phyloP scores from a whole-genome alignment of 2,113 vertebrate species.

The Cyprinus carpio region DNA sequence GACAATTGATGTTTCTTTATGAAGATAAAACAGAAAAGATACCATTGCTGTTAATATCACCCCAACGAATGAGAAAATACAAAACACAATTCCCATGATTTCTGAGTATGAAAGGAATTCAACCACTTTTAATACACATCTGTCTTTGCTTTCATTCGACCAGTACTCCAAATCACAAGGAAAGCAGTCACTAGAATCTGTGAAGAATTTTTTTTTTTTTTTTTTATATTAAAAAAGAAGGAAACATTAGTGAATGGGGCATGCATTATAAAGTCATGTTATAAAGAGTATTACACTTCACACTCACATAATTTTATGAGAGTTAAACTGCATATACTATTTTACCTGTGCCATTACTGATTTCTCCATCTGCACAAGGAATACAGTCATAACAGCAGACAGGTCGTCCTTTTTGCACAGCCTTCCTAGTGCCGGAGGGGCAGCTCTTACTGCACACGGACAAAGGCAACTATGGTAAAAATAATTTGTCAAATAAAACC shows the following conservation, averaged over 20 bases:
- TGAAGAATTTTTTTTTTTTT: too few relatives aligned
- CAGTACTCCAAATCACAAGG: slow-evolving; percentile 41
- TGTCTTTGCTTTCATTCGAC: slow-evolving; percentile 35
- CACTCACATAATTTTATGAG: neutral
- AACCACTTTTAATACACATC: slow-evolving; percentile 56
- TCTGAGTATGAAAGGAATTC: slow-evolving; percentile 58
- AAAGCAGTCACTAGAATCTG: slow-evolving; percentile 52
- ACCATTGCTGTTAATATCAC: slow-evolving; percentile 37
- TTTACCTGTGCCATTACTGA: slow-evolving; percentile 60
- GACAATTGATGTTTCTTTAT: slow-evolving; percentile 57
- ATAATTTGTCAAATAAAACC: neutral
- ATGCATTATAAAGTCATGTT: neutral
- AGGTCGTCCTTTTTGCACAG: too few relatives aligned
- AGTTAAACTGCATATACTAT: neutral
- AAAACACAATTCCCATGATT: slow-evolving; percentile 57
- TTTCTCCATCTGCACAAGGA: neutral
- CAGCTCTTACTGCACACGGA: slow-evolving; percentile 53
- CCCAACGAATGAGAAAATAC: slow-evolving; percentile 48
- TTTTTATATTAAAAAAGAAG: neutral
- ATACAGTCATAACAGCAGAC: too few relatives aligned
- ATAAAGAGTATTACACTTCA: neutral
- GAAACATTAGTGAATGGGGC: neutral
- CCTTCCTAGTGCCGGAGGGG: too few relatives aligned
- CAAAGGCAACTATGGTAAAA: slow-evolving; percentile 19
- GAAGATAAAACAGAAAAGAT: slow-evolving; percentile 37